Conservation (phyloP, 2,888 invertebrate genomes). For the Caenorhabditis auriculariae region DNA sequence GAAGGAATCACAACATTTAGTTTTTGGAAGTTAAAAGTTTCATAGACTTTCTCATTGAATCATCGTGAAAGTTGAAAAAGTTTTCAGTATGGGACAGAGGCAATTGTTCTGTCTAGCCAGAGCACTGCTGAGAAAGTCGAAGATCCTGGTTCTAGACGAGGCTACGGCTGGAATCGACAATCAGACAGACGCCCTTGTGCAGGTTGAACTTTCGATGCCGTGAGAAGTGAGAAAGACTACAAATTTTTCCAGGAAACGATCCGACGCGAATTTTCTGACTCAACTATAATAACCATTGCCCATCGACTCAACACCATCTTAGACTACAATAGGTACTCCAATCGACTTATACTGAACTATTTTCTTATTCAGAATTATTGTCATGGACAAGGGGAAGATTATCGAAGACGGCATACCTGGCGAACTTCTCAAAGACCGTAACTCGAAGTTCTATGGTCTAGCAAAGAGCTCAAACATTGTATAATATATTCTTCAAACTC, state of each 20-base stretch:
- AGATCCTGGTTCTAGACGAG: conserved; percentile 70
- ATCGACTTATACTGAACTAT: background rate
- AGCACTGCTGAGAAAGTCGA: conserved; percentile 65
- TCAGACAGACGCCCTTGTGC: conserved; percentile 69
- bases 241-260: conserved; percentile 32
- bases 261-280: conserved; percentile 38
- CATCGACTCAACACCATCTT: conserved; percentile 48
- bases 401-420: conserved; percentile 46
- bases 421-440: conserved; percentile 37
- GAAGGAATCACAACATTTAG: too few relatives aligned
- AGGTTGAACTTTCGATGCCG: conserved; percentile 59
- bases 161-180: conserved; percentile 69
- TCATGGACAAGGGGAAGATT: conserved; percentile 43
- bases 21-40: too few relatives aligned
- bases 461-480: conserved; percentile 47
- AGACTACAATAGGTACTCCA: conserved; percentile 34
- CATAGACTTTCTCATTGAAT: background rate
- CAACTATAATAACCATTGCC: conserved; percentile 48
- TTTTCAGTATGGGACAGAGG: conserved; percentile 66
- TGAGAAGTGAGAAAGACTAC: too few relatives aligned
- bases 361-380: conserved; percentile 38
- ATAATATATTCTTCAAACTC: conserved; percentile 9
- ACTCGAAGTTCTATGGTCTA: conserved; percentile 42
- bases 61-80: background rate
- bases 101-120: conserved; percentile 67